Evolutionary conservation across 1,140 invertebrate genomes (phyloP).

Genomic region (Saccostrea glomerata): DNA sequence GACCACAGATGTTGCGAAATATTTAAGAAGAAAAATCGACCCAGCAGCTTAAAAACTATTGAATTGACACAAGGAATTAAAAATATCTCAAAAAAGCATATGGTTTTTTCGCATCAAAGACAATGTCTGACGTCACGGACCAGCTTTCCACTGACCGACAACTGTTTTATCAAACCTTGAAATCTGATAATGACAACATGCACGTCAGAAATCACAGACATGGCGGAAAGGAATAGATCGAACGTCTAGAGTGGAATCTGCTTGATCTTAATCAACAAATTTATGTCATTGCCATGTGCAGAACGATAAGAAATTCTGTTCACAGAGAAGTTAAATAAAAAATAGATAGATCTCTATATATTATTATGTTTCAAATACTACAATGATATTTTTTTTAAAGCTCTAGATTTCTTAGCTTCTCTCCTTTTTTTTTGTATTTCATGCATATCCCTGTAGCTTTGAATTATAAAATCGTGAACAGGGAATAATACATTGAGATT

Average conservation of each 20-base stretch:
- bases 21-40: too few species aligned
- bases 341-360: too few species aligned
- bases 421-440: too few species aligned
- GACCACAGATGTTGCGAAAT: too few species aligned
- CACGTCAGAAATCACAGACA: background rate
- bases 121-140: background rate
- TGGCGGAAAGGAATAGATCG: background rate
- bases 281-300: constrained; percentile 10
- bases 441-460: too few species aligned
- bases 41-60: too few species aligned
- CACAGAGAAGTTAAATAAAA: background rate
- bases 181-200: background rate
- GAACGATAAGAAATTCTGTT: background rate
- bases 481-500: too few species aligned
- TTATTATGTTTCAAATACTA: too few species aligned
- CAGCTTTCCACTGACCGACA: background rate
- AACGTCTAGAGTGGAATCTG: background rate
- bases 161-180: background rate
- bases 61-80: too few species aligned
- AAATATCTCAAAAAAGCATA: background rate
- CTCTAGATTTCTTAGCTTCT: too few species aligned
- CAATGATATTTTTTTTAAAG: too few species aligned
- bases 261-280: background rate
- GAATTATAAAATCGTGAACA: too few species aligned
- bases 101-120: background rate